phyloP scores from a whole-genome alignment of 2,113 vertebrate genomes.

The Albula goreensis region DNA sequence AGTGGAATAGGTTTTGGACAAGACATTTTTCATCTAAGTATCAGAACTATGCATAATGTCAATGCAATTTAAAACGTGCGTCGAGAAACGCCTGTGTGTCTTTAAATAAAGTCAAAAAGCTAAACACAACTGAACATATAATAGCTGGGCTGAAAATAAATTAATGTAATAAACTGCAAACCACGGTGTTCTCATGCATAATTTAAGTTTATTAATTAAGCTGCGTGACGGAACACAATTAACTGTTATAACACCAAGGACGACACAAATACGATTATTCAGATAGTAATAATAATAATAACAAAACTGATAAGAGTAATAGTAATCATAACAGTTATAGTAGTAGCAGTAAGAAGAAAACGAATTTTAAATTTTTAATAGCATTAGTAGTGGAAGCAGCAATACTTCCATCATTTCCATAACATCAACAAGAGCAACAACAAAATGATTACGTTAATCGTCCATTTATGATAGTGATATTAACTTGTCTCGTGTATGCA shows the following conservation, averaged over 20 bases:
- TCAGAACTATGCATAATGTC: not conserved
- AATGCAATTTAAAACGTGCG: not conserved
- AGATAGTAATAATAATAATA: not conserved
- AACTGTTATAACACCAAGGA: not conserved
- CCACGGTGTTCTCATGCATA: no score
- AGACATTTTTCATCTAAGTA: not conserved
- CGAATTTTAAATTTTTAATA: no score
- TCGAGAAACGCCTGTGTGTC: not conserved
- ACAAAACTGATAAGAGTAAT: not conserved
- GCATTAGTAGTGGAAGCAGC: no score
- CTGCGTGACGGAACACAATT: not conserved
- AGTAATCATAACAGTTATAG: not conserved
- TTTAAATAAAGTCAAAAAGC: not conserved
- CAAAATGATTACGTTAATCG: not conserved
- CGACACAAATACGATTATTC: not conserved
- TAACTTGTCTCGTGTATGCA: not conserved
- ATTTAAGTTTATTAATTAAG: not conserved
- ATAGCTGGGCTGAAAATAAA: not conserved
- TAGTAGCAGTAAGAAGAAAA: not conserved
- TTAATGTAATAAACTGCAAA: not conserved
- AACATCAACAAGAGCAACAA: no score
- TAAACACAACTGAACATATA: not conserved
- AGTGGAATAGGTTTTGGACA: not conserved
- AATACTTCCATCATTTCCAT: no score
- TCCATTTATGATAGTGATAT: not conserved